Conservation (phyloP, 2,113 vertebrate species). For the Perca fluviatilis region DNA sequence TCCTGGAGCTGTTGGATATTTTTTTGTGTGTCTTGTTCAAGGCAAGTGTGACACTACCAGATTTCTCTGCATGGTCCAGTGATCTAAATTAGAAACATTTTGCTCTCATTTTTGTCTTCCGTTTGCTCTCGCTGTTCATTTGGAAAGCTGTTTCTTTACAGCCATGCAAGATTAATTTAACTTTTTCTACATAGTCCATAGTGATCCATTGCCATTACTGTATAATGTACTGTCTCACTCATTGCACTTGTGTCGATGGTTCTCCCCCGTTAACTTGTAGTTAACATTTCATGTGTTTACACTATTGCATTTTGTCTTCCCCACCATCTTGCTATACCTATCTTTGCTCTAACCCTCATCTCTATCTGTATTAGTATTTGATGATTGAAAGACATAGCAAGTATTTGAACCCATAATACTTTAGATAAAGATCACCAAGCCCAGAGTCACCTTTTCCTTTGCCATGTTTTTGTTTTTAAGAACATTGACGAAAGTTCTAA, state of each 20-base stretch:
- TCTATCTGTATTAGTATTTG: too few species aligned
- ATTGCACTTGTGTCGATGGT: not conserved
- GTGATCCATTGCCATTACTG: not conserved
- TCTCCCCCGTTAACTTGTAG: not conserved
- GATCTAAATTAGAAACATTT: constrained; percentile 4
- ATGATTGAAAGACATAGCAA: too few species aligned
- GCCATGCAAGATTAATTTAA: not conserved
- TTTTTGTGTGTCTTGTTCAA: constrained; percentile 33
- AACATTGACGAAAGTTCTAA: not conserved
- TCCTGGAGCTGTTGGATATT: constrained; percentile 8
- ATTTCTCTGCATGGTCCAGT: not conserved
- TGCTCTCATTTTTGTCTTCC: not conserved
- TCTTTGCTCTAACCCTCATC: too few species aligned
- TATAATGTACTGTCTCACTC: not conserved
- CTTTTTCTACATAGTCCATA: not conserved
- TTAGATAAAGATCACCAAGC: too few species aligned
- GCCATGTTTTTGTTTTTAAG: not conserved
- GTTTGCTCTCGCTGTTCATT: not conserved
- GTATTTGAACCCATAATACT: too few species aligned
- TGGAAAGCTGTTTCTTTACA: not conserved
- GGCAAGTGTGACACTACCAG: constrained; percentile 11
- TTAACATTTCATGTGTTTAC: not conserved
- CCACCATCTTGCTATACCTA: too few species aligned
- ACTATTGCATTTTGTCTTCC: not conserved
- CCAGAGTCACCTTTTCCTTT: not conserved